Conservation (phyloP, 2,113 vertebrate species). For the Neoarius graeffei region DNA sequence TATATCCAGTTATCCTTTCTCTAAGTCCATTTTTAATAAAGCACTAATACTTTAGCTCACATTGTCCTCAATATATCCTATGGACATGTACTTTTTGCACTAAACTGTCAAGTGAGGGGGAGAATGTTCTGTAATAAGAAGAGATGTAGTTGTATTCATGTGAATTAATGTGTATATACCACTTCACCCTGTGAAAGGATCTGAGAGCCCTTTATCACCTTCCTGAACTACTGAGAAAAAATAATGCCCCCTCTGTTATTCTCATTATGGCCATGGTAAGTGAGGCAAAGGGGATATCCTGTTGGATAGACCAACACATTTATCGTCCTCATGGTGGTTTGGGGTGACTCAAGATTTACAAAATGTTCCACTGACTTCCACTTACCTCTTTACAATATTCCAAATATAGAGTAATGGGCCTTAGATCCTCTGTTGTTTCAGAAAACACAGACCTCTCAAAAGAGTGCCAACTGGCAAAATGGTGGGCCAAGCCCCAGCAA, state of each 20-base stretch:
- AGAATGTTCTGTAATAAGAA: slow-evolving; percentile 48
- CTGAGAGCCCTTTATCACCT: slow-evolving; percentile 90
- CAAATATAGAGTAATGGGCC: slow-evolving; percentile 71
- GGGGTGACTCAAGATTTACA: slow-evolving; percentile 76
- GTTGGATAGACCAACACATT: slow-evolving; percentile 91
- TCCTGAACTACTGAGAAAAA: slow-evolving; percentile 86
- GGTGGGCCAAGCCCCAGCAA: slow-evolving; percentile 47
- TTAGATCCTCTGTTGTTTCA: slow-evolving; percentile 76
- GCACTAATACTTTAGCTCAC: not conserved
- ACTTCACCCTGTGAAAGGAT: slow-evolving; percentile 66
- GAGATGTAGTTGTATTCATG: slow-evolving; percentile 59
- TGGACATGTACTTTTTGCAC: not conserved
- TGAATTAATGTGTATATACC: slow-evolving; percentile 62
- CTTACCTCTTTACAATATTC: slow-evolving; percentile 68
- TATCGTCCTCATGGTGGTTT: slow-evolving; percentile 81
- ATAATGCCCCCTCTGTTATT: slow-evolving; percentile 92
- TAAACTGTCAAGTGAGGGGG: not conserved
- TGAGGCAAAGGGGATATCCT: slow-evolving; percentile 94
- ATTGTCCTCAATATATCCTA: too few species aligned
- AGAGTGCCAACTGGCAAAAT: slow-evolving; percentile 59
- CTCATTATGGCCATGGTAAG: slow-evolving; percentile 91
- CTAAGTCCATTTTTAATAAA: not conserved
- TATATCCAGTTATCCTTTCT: not conserved
- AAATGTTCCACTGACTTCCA: slow-evolving; percentile 73
- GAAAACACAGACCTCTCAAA: slow-evolving; percentile 66